These are phyloP conservation scores for Probaryconus sp. DNA, from an alignment of 1,140 invertebrate species.

Conservation along the genomic window DNA sequence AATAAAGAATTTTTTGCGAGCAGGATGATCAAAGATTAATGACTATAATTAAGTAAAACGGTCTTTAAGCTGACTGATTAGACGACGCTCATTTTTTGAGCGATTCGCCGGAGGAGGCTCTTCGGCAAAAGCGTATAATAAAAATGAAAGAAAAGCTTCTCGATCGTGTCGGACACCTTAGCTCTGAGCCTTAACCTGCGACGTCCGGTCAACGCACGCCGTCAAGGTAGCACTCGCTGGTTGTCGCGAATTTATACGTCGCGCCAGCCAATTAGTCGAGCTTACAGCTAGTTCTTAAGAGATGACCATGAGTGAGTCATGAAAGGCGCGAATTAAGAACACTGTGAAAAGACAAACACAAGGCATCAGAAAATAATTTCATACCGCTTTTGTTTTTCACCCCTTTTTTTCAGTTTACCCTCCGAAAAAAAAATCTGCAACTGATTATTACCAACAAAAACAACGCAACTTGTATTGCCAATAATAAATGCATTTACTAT, in stretches of 20 bases:
- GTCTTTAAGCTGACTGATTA: conserved; percentile 44
- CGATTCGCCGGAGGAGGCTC: conserved; percentile 1
- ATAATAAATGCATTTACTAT: too few species aligned
- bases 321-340: conserved; percentile 63
- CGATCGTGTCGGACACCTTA: conserved; percentile 47
- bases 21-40: conserved; percentile 30
- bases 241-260: conserved; percentile 63
- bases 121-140: conserved; percentile 36
- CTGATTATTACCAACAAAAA: not conserved
- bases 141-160: conserved; percentile 52
- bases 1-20: conserved; percentile 17
- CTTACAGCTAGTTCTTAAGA: conserved; percentile 60
- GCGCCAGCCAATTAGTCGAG: conserved; percentile 61
- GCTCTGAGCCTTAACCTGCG: conserved; percentile 46
- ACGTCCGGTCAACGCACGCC: conserved; percentile 59
- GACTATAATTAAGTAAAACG: conserved; percentile 46
- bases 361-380: conserved; percentile 55
- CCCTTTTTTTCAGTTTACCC: conserved; percentile 9
- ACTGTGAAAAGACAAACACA: conserved; percentile 52
- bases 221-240: conserved; percentile 60
- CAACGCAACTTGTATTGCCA: too few species aligned
- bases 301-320: conserved; percentile 60
- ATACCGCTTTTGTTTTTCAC: conserved; percentile 30
- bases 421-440: not conserved
- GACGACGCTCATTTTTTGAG: conserved; percentile 40